Base-by-base conservation (phyloP, 2,888 invertebrate species). In the Horisme vitalbata region DNA sequence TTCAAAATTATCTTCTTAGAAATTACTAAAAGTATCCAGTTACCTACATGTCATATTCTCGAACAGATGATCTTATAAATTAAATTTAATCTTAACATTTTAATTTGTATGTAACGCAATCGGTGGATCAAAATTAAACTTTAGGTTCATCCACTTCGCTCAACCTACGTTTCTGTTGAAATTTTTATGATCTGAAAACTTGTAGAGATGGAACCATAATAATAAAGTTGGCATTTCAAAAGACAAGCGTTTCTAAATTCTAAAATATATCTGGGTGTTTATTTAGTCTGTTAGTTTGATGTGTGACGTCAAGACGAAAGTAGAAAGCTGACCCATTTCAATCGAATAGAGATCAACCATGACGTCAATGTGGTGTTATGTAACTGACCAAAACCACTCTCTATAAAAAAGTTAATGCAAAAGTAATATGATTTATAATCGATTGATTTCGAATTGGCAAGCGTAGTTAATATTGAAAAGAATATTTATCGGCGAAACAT, bases 281-380 rank as follows among this genome's bases (percentile, higher is more conserved):
- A 58, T 59, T 52, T 61, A n/a, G n/a, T n/a, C 47, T 55, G 64
- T 63, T 47, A 26, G 59, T 67, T 69, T 62, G 64, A 65, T 64
- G 72, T 61, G 70, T 81, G 83, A 83, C 78, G 81, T 69, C 74
- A 69, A 68, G 57, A 61, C 71, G 66, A 79, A 83, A 79, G 74
- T 72, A 62, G 72, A 74, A 74, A 74, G 65, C 63, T 80, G 85
- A 77, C 85, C 87, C 78, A 84, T 82, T 83, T 86, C 74, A 75
- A 70, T 62, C 69, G 71, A 62, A 63, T 70, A 66, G 62, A 68
- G 65, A 65, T 63, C 55, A 28, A 51, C 23, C 51, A 55, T 87
- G 87, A 88, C 88, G 88, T 88, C 84, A 84, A 76, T 73, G 60
- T 66, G 63, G 71, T 65, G 62, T 70, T 48, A 30, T 38, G 30